Conservation (phyloP, 2,113 vertebrate species). For the Colossoma macropomum region DNA sequence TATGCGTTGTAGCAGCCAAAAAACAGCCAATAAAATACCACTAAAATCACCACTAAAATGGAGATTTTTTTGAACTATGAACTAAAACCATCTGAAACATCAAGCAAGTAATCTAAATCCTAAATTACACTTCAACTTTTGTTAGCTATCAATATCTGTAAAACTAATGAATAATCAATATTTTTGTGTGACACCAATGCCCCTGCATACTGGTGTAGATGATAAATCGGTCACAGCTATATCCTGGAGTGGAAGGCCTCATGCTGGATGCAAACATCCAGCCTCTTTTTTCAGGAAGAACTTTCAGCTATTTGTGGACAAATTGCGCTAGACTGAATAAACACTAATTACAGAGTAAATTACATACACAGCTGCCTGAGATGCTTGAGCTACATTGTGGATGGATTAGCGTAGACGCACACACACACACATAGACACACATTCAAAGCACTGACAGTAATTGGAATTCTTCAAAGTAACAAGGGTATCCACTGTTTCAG, state of each 20-base stretch:
- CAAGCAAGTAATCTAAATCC: no score
- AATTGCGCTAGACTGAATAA: constrained; percentile 53
- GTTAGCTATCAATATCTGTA: no score
- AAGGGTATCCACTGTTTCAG: constrained; percentile 69
- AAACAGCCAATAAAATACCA: no score
- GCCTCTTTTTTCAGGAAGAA: constrained; percentile 18
- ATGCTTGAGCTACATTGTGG: constrained; percentile 47
- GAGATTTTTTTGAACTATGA: no score
- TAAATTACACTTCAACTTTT: no score
- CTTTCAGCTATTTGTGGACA: constrained; percentile 41
- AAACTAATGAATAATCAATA: no score
- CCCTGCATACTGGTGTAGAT: not conserved
- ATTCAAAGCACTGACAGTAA: constrained; percentile 69
- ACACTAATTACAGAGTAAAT: constrained; percentile 56
- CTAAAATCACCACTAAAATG: no score
- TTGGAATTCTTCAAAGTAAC: constrained; percentile 78
- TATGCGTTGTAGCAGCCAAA: no score
- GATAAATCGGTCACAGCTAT: not conserved
- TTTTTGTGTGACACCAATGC: not conserved
- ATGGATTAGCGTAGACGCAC: constrained; percentile 47
- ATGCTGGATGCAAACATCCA: constrained; percentile 1
- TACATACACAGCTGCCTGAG: constrained; percentile 43
- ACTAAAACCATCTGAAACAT: no score
- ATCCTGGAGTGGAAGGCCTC: not conserved
- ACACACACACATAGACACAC: constrained; percentile 33